Conservation (phyloP, 2,113 vertebrate genomes). For the Motacilla tschutschensis region DNA sequence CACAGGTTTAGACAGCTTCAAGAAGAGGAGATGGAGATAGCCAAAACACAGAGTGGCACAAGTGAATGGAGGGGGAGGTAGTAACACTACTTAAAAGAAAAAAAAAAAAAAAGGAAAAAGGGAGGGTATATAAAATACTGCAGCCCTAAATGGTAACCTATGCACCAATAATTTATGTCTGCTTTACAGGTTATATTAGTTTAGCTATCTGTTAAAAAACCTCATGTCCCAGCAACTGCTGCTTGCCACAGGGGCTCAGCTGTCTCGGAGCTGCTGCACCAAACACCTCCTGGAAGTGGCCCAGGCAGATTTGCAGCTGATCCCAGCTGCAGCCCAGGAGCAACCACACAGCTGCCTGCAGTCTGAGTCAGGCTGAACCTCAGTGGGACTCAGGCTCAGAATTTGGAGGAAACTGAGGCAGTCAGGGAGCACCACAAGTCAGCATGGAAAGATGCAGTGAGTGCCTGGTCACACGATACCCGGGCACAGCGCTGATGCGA, state of each 20-base stretch:
- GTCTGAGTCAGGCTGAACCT: not conserved
- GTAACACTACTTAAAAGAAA: conserved; percentile 24
- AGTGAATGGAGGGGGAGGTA: not conserved
- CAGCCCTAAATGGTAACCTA: conserved; percentile 42
- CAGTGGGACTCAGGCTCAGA: not conserved
- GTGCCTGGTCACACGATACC: not conserved
- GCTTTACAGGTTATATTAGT: conserved; percentile 39
- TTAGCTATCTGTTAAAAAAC: conserved; percentile 54
- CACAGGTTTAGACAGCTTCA: not conserved
- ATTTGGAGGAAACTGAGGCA: not conserved
- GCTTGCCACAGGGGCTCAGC: conserved; percentile 9
- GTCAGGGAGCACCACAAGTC: not conserved
- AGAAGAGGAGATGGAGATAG: not conserved
- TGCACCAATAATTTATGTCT: conserved; percentile 39
- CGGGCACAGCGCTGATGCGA: not conserved
- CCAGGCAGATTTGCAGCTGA: not conserved
- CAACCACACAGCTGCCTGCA: accelerated
- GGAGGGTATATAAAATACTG: not conserved
- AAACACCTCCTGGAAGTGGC: not conserved
- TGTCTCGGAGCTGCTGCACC: not conserved
- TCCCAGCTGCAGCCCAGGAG: not conserved
- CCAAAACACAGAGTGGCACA: not conserved
- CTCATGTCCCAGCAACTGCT: conserved; percentile 13
- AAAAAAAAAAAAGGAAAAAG: conserved; percentile 17
- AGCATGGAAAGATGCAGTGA: not conserved